These are phyloP conservation scores for Gryon sp. DNA, from an alignment of 1,140 invertebrate species.

Conservation along the genomic window DNA sequence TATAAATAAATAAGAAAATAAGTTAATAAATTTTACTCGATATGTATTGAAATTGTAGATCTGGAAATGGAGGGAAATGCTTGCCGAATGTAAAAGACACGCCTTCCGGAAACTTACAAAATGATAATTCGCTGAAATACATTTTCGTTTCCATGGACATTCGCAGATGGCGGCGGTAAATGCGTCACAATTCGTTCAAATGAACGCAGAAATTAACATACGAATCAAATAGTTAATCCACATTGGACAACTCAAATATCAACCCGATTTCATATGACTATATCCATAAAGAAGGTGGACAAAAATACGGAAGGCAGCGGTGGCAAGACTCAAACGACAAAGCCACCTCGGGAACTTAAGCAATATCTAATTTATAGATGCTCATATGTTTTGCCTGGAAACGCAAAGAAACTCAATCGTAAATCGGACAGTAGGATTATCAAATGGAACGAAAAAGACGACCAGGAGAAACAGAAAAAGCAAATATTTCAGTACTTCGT, in stretches of 20 bases:
- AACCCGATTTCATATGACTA: conserved; percentile 45
- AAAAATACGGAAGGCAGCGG: conserved; percentile 69
- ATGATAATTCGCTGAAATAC: conserved; percentile 73
- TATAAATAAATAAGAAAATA: no score
- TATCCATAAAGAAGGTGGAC: conserved; percentile 69
- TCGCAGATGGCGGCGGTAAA: conserved; percentile 79
- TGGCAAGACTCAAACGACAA: conserved; percentile 70
- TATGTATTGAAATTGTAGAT: conserved; percentile 36
- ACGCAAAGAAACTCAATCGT: no score
- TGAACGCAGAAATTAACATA: conserved; percentile 77
- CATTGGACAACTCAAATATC: conserved; percentile 56
- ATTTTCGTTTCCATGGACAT: conserved; percentile 70
- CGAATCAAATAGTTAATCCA: conserved; percentile 64
- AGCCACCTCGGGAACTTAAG: no score
- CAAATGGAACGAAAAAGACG: no score
- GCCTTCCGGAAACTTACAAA: conserved; percentile 54
- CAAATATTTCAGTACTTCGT: no score
- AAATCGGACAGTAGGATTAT: no score
- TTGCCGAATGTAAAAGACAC: conserved; percentile 65
- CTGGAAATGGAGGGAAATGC: conserved; percentile 73
- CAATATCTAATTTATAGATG: no score
- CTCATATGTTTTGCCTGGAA: no score
- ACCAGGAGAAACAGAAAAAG: no score
- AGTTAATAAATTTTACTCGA: no score
- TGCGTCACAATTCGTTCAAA: conserved; percentile 80